Evolutionary conservation across 2,113 vertebrate genomes (phyloP).

Genomic region (Orthonyx spaldingii): DNA sequence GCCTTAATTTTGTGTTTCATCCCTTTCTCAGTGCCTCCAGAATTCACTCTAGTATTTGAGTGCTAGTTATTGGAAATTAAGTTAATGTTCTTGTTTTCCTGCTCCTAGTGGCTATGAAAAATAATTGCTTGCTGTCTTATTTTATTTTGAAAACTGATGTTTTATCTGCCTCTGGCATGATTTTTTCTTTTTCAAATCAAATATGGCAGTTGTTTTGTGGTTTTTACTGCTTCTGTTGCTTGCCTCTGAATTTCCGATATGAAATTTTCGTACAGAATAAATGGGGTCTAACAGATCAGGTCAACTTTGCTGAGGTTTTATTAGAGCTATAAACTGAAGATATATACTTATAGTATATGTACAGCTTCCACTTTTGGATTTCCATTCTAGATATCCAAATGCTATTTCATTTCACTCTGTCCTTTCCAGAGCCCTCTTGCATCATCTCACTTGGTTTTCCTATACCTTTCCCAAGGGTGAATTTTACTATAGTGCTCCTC

Average conservation of each 20-base stretch:
- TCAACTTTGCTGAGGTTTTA: not conserved
- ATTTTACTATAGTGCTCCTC: not conserved
- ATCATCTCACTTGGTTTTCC: not conserved
- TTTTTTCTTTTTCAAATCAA: not conserved
- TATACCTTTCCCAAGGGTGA: not conserved
- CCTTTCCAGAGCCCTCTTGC: not conserved
- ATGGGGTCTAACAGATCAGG: not conserved
- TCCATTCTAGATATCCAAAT: not conserved
- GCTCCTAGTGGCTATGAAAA: not conserved
- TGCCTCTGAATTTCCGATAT: not conserved
- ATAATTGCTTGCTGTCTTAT: not conserved
- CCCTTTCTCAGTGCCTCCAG: not conserved
- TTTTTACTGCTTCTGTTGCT: not conserved
- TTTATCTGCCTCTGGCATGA: not conserved
- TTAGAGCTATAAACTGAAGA: not conserved
- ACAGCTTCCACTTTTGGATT: not conserved
- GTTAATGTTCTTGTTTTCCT: not conserved
- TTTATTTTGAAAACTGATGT: not conserved
- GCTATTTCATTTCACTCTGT: not conserved
- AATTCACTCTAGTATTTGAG: not conserved
- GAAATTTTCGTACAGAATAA: not conserved
- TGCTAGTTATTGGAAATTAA: not conserved
- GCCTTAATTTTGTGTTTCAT: not conserved
- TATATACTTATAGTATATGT: not conserved
- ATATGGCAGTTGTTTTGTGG: not conserved